Percentiles rank a stretch among this genome's conserved stretches.
Evolutionary conservation across 2,797 vertebrate genomes (phyloP).

Genomic region (Oreonectes daqikongensis): DNA sequence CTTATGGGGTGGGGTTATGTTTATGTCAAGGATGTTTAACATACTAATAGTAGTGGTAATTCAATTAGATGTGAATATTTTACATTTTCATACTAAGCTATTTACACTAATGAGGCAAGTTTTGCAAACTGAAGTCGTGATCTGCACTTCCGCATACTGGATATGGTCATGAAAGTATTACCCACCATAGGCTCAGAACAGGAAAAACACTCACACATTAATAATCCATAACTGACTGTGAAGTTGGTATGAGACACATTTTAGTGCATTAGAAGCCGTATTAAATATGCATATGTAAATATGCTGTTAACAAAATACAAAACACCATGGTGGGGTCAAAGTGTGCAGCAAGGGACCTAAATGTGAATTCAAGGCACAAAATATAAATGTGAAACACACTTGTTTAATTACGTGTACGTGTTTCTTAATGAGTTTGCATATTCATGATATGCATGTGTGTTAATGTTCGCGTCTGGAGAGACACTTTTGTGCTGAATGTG

Average conservation of each 20-base stretch:
- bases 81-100: background rate
- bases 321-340: background rate
- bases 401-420: conserved; percentile 5
- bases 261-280: background rate
- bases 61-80: conserved; percentile 5
- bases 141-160: background rate
- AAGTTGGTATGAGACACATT: background rate
- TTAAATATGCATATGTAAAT: conserved; percentile 14
- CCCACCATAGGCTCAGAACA: background rate
- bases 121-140: background rate
- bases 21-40: background rate
- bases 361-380: background rate
- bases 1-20: background rate
- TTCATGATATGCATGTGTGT: background rate
- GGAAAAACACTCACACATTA: conserved; percentile 7
- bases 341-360: background rate
- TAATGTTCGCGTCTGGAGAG: background rate
- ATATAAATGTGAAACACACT: background rate
- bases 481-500: conserved; percentile 4
- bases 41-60: conserved; percentile 1
- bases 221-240: conserved; percentile 1
- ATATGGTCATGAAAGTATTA: background rate
- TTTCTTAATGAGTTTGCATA: conserved; percentile 21
- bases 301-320: background rate
- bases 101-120: background rate